phyloP scores from a whole-genome alignment of 2,797 vertebrate genomes.

The Sebastes umbrosus region DNA sequence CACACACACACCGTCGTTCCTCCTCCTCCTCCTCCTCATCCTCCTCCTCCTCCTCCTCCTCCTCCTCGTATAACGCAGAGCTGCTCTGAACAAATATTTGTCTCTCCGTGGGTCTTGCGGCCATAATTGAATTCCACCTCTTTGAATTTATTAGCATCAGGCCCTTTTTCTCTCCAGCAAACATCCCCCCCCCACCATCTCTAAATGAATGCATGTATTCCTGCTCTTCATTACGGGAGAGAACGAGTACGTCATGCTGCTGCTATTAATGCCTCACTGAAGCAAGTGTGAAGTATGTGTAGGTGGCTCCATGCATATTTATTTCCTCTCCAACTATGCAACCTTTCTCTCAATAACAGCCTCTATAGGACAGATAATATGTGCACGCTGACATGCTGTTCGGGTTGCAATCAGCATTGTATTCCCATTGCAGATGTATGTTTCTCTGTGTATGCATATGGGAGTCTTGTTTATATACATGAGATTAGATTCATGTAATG shows the following conservation, averaged over 20 bases:
- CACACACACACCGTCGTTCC: neutral
- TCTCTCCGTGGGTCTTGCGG: neutral
- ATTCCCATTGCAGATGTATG: neutral
- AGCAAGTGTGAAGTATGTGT: constrained; percentile 47
- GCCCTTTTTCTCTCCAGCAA: constrained; percentile 22
- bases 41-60: neutral
- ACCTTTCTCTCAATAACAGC: constrained; percentile 31
- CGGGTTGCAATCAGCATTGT: neutral
- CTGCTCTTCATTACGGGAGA: constrained; percentile 47
- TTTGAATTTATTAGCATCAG: constrained; percentile 52
- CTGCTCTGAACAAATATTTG: constrained; percentile 6
- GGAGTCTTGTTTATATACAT: constrained; percentile 5
- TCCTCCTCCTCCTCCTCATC: neutral
- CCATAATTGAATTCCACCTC: constrained; percentile 62
- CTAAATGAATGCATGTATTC: constrained; percentile 19
- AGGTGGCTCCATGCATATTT: constrained; percentile 53
- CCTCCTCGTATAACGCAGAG: constrained; percentile 5
- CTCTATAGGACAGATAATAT: neutral
- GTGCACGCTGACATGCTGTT: neutral
- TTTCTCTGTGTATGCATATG: neutral
- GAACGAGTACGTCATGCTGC: constrained; percentile 17
- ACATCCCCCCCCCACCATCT: constrained; percentile 12
- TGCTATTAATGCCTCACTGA: constrained; percentile 8
- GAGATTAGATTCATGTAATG: constrained; percentile 5
- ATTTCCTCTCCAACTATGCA: constrained; percentile 14